Evolutionary conservation across 2,797 vertebrate species (phyloP).

Genomic region (Vipera latastei): DNA sequence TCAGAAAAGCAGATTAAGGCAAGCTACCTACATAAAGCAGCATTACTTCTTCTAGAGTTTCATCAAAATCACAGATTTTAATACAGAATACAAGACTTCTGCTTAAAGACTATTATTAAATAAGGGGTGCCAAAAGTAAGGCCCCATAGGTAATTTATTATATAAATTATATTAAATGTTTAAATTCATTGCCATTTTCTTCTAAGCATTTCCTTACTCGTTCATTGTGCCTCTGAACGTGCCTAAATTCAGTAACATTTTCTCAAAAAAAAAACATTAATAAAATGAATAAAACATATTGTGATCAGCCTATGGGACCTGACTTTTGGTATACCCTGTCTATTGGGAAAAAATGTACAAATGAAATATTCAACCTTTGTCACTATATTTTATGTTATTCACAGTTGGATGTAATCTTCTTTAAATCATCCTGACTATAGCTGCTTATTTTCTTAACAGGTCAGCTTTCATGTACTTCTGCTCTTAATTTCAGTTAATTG

Average conservation of each 20-base stretch:
- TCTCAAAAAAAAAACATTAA: neutral
- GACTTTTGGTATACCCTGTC: neutral
- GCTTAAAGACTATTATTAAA: neutral
- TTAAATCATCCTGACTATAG: neutral
- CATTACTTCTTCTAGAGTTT: neutral
- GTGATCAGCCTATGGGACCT: neutral
- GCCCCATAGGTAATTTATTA: neutral
- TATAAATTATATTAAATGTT: neutral
- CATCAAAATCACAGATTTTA: neutral
- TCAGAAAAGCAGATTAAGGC: neutral
- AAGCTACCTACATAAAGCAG: neutral
- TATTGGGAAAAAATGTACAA: neutral
- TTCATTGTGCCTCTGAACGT: neutral
- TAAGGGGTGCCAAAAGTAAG: neutral
- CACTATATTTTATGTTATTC: neutral
- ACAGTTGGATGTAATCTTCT: neutral
- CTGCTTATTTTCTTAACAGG: neutral
- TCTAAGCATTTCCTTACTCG: neutral
- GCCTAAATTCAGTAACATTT: neutral
- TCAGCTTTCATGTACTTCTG: neutral
- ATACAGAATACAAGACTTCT: neutral
- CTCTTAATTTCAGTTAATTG: neutral
- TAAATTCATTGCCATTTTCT: neutral
- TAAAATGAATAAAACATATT: neutral
- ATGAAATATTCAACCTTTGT: neutral